Evolutionary conservation across 2,888 invertebrate species (phyloP), one percentile per base, ranked within the genome.

Genomic region (Apamea epomidion): DNA sequence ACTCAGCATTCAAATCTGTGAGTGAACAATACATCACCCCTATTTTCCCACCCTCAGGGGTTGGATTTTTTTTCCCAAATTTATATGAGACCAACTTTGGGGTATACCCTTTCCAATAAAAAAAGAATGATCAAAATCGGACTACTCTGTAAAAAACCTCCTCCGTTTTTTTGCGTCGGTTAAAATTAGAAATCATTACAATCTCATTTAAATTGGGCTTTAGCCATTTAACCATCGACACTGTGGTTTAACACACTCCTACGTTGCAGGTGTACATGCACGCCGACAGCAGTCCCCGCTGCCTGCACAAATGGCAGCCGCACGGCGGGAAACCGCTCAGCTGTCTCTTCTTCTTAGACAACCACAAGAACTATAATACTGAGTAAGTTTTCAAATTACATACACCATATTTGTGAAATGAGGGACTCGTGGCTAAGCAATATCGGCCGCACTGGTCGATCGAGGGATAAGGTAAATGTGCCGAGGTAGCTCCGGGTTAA

Each of bases 271-370:
- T 98, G 67, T 98, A 98, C 94, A 97, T 98, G 95, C 97, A 98
- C 87, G 97, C 97, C 78, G 97, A 98, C 89, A 97, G 97, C 88
- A 97, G 98, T 88, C 98, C 98, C 8, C 97, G 98, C 87, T 99
- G 99, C 95, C 97, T 99, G 84, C 99, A 99, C 96, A 98, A 99
- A 92, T 99, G 99, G 99, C 98, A 98, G 92, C 99, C 99, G 1
- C 99, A 99, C 93, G 98, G 98, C 68, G 99, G 99, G 10, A 98
- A 98, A 91, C 98, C 99, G 0, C 97, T 99, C 80, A 98, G 98
- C 60, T 98, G 98, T 45, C 97, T 99, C n/a, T 98, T 99, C 95
- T 99, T 99, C 95, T 97, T 99, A 10, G 99, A 99, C 95, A 99
- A 99, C 95, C 98, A 99, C 92, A 98, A 98, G 91, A 98, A 98